Percentiles rank a stretch among this genome's conserved stretches.
These are phyloP conservation scores for Axinella damicornis DNA, from an alignment of 37 sponge, comb jelly and placozoan species.

Conservation along the genomic window DNA sequence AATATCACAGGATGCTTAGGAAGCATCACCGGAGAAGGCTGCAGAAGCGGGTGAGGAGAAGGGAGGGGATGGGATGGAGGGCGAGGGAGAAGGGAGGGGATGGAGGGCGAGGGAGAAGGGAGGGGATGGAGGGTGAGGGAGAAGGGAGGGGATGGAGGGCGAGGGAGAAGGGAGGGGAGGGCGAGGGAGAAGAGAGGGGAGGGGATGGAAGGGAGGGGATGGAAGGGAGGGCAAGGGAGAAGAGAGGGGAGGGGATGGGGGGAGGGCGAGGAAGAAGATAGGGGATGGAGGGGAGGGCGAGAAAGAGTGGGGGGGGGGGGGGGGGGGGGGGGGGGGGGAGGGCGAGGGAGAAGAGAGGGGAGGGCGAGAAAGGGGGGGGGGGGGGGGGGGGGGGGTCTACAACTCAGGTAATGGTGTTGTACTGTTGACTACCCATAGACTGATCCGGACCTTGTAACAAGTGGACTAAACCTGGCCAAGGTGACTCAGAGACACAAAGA, in stretches of 20 bases:
- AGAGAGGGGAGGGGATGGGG: neutral
- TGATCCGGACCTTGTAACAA: conserved; percentile 10
- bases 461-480: conserved; percentile 8
- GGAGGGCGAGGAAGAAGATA: too few species aligned
- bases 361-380: conserved; percentile 17
- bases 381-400: neutral
- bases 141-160: too few species aligned
- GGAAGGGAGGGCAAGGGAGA: neutral
- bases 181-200: too few species aligned
- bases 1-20: conserved; percentile 38
- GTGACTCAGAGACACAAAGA: neutral
- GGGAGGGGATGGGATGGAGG: neutral
- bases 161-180: too few species aligned
- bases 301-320: neutral
- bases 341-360: neutral
- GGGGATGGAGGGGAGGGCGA: too few species aligned
- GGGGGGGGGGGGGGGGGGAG: conserved; percentile 18
- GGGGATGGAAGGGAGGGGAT: too few species aligned
- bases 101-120: neutral
- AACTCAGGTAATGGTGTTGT: too few species aligned
- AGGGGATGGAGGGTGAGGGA: neutral
- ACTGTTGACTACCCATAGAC: neutral
- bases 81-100: neutral
- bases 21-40: conserved; percentile 27
- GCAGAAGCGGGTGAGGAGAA: neutral